These are phyloP conservation scores for Platichthys stellatus DNA, from an alignment of 2,113 vertebrate genomes.

Conservation along the genomic window DNA sequence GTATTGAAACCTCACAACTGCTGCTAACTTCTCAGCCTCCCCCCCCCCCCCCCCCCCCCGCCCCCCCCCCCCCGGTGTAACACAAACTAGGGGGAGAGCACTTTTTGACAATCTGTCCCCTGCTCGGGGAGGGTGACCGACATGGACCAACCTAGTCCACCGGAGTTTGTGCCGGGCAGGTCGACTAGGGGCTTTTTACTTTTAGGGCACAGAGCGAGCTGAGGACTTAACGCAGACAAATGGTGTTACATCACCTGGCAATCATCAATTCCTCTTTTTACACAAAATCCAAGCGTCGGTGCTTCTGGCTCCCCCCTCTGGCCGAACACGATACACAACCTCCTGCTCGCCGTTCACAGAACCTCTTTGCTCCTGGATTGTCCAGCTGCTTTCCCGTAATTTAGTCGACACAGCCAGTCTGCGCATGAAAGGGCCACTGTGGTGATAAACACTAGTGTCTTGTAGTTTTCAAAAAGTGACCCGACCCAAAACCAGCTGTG, in stretches of 20 bases:
- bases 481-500: slow-evolving; percentile 61
- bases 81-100: slow-evolving; percentile 56
- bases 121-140: slow-evolving; percentile 65
- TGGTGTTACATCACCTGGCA: slow-evolving; percentile 70
- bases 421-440: slow-evolving; percentile 69
- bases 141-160: slow-evolving; percentile 56
- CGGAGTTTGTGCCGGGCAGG: slow-evolving; percentile 48
- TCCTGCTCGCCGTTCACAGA: slow-evolving; percentile 35
- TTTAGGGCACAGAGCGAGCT: slow-evolving; percentile 56
- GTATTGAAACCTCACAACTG: slow-evolving; percentile 73
- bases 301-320: slow-evolving; percentile 68
- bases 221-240: slow-evolving; percentile 61
- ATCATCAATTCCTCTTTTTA: slow-evolving; percentile 48
- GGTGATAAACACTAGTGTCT: slow-evolving; percentile 66
- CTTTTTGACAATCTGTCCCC: slow-evolving; percentile 79
- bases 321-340: slow-evolving; percentile 21
- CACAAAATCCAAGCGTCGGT: slow-evolving; percentile 46
- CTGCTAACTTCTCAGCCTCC: slow-evolving; percentile 76
- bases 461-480: slow-evolving; percentile 56
- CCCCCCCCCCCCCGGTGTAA: slow-evolving; percentile 38
- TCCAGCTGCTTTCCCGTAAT: slow-evolving; percentile 71
- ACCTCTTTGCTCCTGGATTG: slow-evolving; percentile 59
- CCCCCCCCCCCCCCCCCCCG: slow-evolving; percentile 47
- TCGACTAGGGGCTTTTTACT: slow-evolving; percentile 66
- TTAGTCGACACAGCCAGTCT: slow-evolving; percentile 67